Evolutionary conservation across 2,888 invertebrate species (phyloP).

Genomic region (Euphydryas editha): DNA sequence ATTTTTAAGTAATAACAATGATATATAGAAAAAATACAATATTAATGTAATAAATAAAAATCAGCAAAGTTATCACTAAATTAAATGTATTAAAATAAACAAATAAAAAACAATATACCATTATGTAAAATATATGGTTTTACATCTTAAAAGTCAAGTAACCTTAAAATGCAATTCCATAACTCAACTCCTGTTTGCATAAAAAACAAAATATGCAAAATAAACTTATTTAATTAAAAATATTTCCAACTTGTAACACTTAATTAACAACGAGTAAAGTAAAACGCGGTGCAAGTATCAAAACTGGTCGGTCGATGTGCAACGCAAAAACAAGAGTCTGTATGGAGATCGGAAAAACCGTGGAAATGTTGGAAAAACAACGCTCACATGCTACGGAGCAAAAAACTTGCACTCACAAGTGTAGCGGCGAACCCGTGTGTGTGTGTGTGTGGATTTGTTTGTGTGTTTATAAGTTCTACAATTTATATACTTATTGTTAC

Average conservation of each 20-base stretch:
- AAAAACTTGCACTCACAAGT: conserved; percentile 31
- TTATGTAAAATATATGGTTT: too few relatives aligned
- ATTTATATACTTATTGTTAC: neutral
- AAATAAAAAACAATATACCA: too few relatives aligned
- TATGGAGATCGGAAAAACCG: conserved; percentile 72
- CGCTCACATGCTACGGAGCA: conserved; percentile 62
- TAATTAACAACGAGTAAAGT: neutral
- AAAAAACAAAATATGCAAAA: neutral
- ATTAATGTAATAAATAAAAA: too few relatives aligned
- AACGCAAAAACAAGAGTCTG: conserved; percentile 36
- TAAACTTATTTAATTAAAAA: neutral
- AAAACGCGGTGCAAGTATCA: conserved; percentile 51
- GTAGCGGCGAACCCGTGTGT: conserved; percentile 15
- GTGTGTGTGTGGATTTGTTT: conserved; percentile 11
- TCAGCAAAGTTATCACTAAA: too few relatives aligned
- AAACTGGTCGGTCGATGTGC: conserved; percentile 25
- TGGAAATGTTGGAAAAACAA: conserved; percentile 77
- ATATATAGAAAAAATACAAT: too few relatives aligned
- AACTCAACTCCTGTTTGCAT: too few relatives aligned
- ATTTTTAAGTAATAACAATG: too few relatives aligned
- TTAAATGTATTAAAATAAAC: too few relatives aligned
- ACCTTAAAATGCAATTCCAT: too few relatives aligned
- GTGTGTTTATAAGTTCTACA: neutral
- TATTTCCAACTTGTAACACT: neutral
- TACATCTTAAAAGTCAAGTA: too few relatives aligned